phyloP scores from a whole-genome alignment of 2,888 invertebrate species.

The Esperia sulphurella region DNA sequence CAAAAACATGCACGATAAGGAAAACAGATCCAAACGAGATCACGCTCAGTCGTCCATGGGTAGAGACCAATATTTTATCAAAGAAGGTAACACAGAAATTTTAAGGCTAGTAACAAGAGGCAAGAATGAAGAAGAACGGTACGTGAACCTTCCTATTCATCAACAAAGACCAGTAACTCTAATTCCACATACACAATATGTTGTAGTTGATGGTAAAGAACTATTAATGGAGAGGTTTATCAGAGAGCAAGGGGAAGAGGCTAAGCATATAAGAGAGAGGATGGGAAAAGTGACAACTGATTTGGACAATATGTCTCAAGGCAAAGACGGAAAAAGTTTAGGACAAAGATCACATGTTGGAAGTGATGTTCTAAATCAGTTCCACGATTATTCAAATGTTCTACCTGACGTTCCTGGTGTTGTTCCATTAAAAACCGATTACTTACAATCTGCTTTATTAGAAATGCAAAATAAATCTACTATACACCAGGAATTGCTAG shows the following conservation, averaged over 20 bases:
- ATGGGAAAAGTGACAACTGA: slow-evolving; percentile 64
- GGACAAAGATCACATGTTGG: slow-evolving; percentile 58
- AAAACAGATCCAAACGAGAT: slow-evolving; percentile 48
- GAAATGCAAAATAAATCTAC: slow-evolving; percentile 77
- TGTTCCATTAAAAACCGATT: slow-evolving; percentile 64
- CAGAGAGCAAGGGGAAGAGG: slow-evolving; percentile 86
- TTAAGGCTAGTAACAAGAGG: slow-evolving; percentile 88
- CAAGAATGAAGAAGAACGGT: slow-evolving; percentile 82
- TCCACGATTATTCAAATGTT: slow-evolving; percentile 54
- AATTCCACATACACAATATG: slow-evolving; percentile 79
- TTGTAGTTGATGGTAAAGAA: slow-evolving; percentile 89
- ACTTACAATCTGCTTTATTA: slow-evolving; percentile 61
- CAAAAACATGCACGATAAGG: slow-evolving; percentile 47
- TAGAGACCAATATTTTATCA: slow-evolving; percentile 87
- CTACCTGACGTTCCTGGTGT: slow-evolving; percentile 56
- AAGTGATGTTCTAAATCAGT: slow-evolving; percentile 48
- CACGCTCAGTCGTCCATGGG: slow-evolving; percentile 62
- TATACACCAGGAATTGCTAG: slow-evolving; percentile 81
- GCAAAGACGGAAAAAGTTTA: slow-evolving; percentile 71
- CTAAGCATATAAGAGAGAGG: slow-evolving; percentile 78
- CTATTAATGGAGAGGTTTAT: slow-evolving; percentile 91
- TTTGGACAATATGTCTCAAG: slow-evolving; percentile 68
- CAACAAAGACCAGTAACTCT: slow-evolving; percentile 77
- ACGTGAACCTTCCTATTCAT: slow-evolving; percentile 76
- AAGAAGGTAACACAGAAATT: slow-evolving; percentile 92